phyloP scores from a whole-genome alignment of 2,797 vertebrate genomes.

The Erethizon dorsatum region DNA sequence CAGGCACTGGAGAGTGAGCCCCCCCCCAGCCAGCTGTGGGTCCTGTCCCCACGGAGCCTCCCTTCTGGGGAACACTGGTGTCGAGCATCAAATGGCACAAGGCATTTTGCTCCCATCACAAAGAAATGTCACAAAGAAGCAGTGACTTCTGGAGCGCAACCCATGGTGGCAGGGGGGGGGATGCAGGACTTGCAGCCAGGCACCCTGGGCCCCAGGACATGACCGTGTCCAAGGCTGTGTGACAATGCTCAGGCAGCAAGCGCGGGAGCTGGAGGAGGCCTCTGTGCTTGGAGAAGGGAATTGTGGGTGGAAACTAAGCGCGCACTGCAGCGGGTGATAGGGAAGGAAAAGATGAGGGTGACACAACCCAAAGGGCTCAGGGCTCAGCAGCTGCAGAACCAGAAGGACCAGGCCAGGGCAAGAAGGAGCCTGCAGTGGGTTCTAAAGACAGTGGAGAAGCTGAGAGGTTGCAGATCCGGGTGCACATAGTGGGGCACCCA shows the following conservation, averaged over 20 bases:
- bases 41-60: fast-evolving
- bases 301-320: fast-evolving
- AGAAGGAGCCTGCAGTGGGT: background rate
- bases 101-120: background rate
- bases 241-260: background rate
- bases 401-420: background rate
- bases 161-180: fast-evolving
- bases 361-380: background rate
- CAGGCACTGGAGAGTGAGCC: background rate
- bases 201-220: background rate
- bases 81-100: fast-evolving
- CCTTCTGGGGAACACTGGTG: background rate
- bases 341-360: background rate
- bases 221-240: fast-evolving
- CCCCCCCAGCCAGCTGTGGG: no score
- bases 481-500: background rate
- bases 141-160: background rate
- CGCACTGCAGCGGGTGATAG: background rate
- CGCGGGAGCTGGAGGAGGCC: background rate
- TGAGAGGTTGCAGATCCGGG: background rate
- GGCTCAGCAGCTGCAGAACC: background rate
- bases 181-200: background rate
- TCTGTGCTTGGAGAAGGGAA: background rate
- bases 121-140: background rate
- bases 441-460: background rate